Percentiles rank a stretch among this genome's conserved stretches.
phyloP scores from a whole-genome alignment of 2,113 vertebrate species.

The Lepus timidus region DNA sequence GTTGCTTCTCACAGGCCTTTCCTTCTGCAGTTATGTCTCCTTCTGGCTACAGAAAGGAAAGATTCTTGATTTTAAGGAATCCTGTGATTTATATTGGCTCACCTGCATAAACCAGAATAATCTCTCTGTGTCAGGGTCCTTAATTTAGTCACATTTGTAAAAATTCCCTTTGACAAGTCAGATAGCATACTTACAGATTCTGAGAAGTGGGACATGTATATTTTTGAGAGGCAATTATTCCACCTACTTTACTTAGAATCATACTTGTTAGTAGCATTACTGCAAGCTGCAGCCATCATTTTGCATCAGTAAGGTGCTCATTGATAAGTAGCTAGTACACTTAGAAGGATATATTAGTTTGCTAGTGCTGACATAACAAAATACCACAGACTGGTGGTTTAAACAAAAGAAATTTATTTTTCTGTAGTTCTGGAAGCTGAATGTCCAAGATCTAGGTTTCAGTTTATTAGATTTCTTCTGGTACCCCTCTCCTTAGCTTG shows the following conservation, averaged over 20 bases:
- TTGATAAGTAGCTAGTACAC: background rate
- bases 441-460: background rate
- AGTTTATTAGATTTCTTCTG: background rate
- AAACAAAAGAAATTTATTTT: background rate
- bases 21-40: background rate
- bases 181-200: background rate
- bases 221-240: background rate
- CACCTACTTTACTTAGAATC: background rate
- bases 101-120: background rate
- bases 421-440: background rate
- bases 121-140: background rate
- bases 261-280: background rate
- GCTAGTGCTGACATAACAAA: background rate
- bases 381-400: background rate
- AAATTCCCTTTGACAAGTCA: background rate
- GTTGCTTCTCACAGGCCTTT: background rate
- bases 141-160: background rate
- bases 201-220: background rate
- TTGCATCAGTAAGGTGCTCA: background rate
- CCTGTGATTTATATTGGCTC: background rate
- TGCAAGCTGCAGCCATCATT: background rate
- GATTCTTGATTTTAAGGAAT: background rate
- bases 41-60: background rate
- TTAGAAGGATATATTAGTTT: background rate
- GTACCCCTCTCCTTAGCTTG: background rate